phyloP scores from a whole-genome alignment of 1,140 invertebrate species.

The Aphis gossypii region DNA sequence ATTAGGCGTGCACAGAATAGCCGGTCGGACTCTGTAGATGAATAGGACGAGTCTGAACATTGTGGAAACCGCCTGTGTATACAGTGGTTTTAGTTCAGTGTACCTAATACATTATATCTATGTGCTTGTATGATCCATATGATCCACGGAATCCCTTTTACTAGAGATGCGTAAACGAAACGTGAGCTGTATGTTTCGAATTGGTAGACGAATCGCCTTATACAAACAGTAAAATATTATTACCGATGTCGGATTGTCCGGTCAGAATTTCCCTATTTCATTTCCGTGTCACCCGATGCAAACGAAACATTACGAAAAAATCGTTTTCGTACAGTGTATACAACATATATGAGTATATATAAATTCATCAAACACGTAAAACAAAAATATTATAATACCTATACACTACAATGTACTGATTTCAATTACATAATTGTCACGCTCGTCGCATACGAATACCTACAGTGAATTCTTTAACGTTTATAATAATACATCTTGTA shows the following conservation, averaged over 20 bases:
- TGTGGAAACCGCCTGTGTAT: neutral
- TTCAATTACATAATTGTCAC: neutral
- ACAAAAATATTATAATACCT: neutral
- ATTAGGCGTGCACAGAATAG: too few relatives aligned
- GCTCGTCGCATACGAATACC: neutral
- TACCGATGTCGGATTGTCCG: neutral
- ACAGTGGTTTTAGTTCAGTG: neutral
- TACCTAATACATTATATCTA: neutral
- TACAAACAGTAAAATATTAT: neutral
- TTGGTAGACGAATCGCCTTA: neutral
- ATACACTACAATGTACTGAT: neutral
- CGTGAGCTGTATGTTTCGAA: neutral
- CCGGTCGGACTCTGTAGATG: too few relatives aligned
- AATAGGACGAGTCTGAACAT: too few relatives aligned
- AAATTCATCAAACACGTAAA: neutral
- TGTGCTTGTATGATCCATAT: neutral
- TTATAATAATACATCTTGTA: neutral
- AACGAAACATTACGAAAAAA: neutral
- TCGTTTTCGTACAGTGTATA: too few relatives aligned
- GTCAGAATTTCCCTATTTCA: neutral
- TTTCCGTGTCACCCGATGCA: neutral
- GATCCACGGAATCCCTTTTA: neutral
- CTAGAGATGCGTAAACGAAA: neutral
- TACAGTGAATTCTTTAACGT: neutral
- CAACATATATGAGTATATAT: neutral